Evolutionary conservation across 2,888 invertebrate genomes (phyloP), one percentile per base, ranked within the genome.

Genomic region (Leptopilina drosophilae): DNA sequence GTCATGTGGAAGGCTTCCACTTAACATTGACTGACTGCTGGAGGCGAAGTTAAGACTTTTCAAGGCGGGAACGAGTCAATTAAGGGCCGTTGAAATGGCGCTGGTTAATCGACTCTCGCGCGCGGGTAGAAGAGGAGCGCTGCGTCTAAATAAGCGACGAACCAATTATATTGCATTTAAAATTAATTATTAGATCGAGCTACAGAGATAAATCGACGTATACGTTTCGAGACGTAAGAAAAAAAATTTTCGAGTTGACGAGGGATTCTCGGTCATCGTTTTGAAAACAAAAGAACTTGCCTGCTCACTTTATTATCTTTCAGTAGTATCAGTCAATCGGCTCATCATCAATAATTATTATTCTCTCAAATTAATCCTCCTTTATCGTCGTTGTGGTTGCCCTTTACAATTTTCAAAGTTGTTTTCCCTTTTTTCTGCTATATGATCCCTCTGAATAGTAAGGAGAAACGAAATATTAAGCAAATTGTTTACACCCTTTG

Each of bases 121-220:
- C 49, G 49, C 33, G 49, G 64, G 78, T 20, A 33, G 65, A 40
- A 46, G 53, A 75, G 64, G 82, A 84, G 80, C 82, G 76, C 83
- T 82, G 86, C 85, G 49, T 11, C 85, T 87, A 88, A 89, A 88
- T 88, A 87, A 88, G 49, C 87, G 87, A 87, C 83, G 86, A 84
- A 85, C 90, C 90, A 90, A 90, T 90, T 90, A 89, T 89, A 90
- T 89, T 88, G 88, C 89, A 88, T 89, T 90, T 90, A 89, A 89
- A 90, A 90, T 90, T 90, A 90, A 90, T 90, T 90, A 90, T 86
- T 87, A 89, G 89, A 90, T 90, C 86, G 86, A 82, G 73, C 84
- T 49, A 49, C 49, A 80, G 82, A 87, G 90, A 90, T 90, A 89
- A 87, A 86, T 85, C 87, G 87, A 86, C 81, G 81, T 77, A 0